phyloP scores from a whole-genome alignment of 2,888 invertebrate genomes.

The Philopedon plagiatum region DNA sequence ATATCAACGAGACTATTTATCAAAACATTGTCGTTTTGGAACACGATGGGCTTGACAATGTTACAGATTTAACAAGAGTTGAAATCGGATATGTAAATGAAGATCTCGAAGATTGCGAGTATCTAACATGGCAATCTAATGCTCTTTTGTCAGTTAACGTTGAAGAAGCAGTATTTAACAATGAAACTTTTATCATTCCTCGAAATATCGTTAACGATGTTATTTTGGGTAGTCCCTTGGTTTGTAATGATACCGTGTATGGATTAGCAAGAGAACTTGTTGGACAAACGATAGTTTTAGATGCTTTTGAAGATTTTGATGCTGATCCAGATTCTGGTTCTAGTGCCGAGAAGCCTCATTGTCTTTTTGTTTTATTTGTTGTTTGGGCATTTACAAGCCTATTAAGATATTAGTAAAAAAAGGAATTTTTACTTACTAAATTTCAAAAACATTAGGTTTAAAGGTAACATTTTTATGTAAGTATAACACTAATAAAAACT shows the following conservation, averaged over 20 bases:
- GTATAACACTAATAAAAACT: too few species aligned
- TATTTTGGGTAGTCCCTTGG: slow-evolving; percentile 52
- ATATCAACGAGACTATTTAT: slow-evolving; percentile 26
- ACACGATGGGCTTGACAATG: not conserved
- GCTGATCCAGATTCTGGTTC: not conserved
- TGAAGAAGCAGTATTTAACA: slow-evolving; percentile 9
- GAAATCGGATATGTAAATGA: slow-evolving; percentile 2
- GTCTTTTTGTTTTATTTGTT: not conserved
- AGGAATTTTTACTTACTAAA: too few species aligned
- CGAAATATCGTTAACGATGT: slow-evolving; percentile 25
- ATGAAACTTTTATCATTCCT: slow-evolving; percentile 7
- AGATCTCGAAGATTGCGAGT: slow-evolving; percentile 38
- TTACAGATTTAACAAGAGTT: slow-evolving; percentile 15
- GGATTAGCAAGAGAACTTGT: slow-evolving; percentile 52
- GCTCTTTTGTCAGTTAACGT: slow-evolving; percentile 1
- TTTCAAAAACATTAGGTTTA: too few species aligned
- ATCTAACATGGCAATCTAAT: slow-evolving; percentile 35
- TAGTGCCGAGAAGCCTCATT: not conserved
- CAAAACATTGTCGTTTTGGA: slow-evolving; percentile 26
- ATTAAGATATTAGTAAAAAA: not conserved
- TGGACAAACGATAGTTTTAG: slow-evolving; percentile 25
- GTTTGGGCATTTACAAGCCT: too few species aligned
- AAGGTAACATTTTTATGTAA: too few species aligned
- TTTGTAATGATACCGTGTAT: slow-evolving; percentile 53
- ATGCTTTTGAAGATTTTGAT: slow-evolving; percentile 28